Evolutionary conservation across 2,888 invertebrate genomes (phyloP).

Genomic region (Calliopum simillimum): DNA sequence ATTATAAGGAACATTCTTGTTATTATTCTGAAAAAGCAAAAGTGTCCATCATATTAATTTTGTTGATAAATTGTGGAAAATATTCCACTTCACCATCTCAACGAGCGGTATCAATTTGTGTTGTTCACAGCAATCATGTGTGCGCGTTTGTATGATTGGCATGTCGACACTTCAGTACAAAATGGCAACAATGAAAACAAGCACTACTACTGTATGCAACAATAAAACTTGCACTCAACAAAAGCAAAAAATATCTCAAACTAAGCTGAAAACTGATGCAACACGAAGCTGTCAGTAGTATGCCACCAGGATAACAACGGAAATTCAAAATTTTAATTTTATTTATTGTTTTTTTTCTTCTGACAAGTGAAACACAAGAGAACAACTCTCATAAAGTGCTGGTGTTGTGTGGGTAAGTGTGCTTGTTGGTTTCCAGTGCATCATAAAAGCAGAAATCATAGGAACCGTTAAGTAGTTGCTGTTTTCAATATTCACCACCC

Average conservation of each 20-base stretch:
- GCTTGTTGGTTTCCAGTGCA: slow-evolving; percentile 16
- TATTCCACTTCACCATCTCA: too few relatives aligned
- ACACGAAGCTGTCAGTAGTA: slow-evolving; percentile 6
- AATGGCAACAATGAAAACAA: neutral
- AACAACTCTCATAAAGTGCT: neutral
- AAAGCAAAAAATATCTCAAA: neutral
- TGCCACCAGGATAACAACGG: slow-evolving; percentile 6
- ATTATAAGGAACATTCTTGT: too few relatives aligned
- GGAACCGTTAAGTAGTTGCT: slow-evolving; percentile 4
- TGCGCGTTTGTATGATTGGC: slow-evolving; percentile 7
- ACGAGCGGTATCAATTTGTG: too few relatives aligned
- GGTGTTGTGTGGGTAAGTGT: slow-evolving; percentile 1
- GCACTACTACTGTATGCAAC: neutral
- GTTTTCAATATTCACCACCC: neutral
- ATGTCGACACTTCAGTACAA: slow-evolving; percentile 6
- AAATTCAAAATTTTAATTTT: slow-evolving; percentile 3
- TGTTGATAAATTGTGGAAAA: too few relatives aligned
- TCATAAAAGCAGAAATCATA: slow-evolving; percentile 15
- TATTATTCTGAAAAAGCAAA: too few relatives aligned
- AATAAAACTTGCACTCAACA: neutral
- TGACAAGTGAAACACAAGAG: too few relatives aligned
- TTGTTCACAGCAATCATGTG: neutral
- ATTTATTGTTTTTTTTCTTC: neutral
- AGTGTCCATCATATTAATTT: too few relatives aligned
- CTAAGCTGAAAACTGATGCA: neutral